A percentile compares a stretch with the other conserved stretches of the same genome.
phyloP scores from a whole-genome alignment of 2,113 vertebrate species.

The Argyrosomus japonicus region DNA sequence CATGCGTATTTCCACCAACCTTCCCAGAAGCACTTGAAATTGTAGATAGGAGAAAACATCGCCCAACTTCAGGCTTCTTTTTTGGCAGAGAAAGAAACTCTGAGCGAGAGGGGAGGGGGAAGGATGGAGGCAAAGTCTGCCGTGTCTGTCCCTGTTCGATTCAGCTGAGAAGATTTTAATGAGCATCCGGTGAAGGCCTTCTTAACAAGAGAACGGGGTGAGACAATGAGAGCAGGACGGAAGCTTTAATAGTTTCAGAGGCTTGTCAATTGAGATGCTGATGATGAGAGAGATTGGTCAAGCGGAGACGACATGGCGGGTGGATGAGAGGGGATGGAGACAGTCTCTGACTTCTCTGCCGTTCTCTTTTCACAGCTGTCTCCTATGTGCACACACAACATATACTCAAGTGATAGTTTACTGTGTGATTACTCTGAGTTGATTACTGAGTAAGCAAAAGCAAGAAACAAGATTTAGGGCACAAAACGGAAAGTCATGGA shows the following conservation, averaged over 20 bases:
- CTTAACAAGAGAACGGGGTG: constrained; percentile 42
- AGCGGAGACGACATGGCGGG: constrained; percentile 29
- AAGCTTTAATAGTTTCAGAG: constrained; percentile 41
- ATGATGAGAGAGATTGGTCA: constrained; percentile 52
- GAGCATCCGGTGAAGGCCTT: constrained; percentile 42
- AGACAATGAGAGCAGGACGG: constrained; percentile 14
- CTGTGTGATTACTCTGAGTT: background rate
- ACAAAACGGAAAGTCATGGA: too few relatives aligned
- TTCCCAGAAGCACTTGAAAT: constrained; percentile 52
- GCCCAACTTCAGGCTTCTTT: constrained; percentile 24
- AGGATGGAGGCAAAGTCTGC: constrained; percentile 14
- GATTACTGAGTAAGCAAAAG: background rate
- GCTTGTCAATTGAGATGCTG: constrained; percentile 28
- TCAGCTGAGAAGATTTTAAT: constrained; percentile 67
- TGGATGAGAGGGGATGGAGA: background rate
- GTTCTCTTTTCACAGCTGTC: background rate
- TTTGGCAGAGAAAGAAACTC: constrained; percentile 38
- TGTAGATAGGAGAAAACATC: constrained; percentile 40
- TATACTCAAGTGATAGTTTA: background rate
- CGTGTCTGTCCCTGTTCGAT: constrained; percentile 40
- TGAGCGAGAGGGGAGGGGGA: constrained; percentile 12
- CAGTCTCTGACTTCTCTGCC: background rate
- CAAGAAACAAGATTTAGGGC: background rate
- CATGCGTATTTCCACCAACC: constrained; percentile 37
- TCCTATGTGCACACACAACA: background rate